Percentiles rank a stretch among this genome's conserved stretches.
These are phyloP conservation scores for Cartodere bifasciata DNA, from an alignment of 2,888 invertebrate genomes.

Conservation along the genomic window DNA sequence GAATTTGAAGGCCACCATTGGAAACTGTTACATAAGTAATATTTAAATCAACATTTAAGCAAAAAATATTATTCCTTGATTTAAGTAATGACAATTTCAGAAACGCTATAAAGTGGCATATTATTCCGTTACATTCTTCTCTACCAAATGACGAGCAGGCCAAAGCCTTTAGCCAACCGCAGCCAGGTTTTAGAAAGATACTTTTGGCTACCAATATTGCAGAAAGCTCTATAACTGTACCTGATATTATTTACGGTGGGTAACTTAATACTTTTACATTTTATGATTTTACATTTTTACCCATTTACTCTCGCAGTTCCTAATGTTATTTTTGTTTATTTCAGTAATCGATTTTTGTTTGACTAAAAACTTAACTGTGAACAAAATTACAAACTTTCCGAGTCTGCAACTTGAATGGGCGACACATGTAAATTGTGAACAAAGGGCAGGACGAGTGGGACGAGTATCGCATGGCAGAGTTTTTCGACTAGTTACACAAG, in stretches of 20 bases:
- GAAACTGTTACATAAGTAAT: no score
- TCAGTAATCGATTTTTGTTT: conserved; percentile 90
- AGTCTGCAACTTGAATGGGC: conserved; percentile 76
- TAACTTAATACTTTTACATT: no score
- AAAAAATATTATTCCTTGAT: no score
- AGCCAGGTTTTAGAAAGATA: conserved; percentile 60
- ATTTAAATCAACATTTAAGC: no score
- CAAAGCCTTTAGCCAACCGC: conserved; percentile 46
- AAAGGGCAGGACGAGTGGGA: conserved; percentile 84
- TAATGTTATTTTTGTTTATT: conserved; percentile 20
- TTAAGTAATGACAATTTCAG: no score
- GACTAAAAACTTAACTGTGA: conserved; percentile 68
- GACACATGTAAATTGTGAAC: conserved; percentile 76
- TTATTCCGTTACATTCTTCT: conserved; percentile 46
- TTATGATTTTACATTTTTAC: no score
- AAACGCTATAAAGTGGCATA: conserved; percentile 29
- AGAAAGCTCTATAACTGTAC: conserved; percentile 84
- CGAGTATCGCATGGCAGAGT: conserved; percentile 76
- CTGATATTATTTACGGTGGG: conserved; percentile 70
- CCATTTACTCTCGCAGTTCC: conserved; percentile 9
- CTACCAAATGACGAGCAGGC: conserved; percentile 54
- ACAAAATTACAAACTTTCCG: conserved; percentile 65
- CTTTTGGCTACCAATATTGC: conserved; percentile 86
- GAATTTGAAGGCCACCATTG: no score
- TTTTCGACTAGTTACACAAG: conserved; percentile 60